Conservation (phyloP, 53 echinoderm and acorn worm species). For the Crossaster papposus region DNA sequence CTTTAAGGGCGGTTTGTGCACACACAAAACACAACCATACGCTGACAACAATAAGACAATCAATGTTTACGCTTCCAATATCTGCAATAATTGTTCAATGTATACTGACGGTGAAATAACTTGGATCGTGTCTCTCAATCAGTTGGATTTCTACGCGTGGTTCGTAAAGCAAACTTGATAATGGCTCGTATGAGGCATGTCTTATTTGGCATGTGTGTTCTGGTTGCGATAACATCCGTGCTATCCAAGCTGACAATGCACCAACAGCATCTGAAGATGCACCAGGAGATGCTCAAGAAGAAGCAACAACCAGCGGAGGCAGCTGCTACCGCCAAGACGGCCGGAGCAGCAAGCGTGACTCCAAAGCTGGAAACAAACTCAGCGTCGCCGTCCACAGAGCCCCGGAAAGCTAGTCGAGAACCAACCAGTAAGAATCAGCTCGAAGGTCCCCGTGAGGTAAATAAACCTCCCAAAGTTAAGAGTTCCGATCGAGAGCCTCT, state of each 20-base stretch:
- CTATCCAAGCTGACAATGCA: neutral
- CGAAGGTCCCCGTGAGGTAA: neutral
- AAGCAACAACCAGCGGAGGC: neutral
- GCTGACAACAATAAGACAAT: neutral
- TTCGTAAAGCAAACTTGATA: neutral
- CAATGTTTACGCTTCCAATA: neutral
- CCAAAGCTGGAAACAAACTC: neutral
- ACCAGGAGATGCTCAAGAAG: slow-evolving; percentile 8
- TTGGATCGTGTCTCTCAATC: neutral
- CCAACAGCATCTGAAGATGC: slow-evolving; percentile 17
- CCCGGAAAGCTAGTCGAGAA: neutral
- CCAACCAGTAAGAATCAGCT: neutral
- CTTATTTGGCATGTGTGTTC: neutral
- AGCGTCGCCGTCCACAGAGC: neutral
- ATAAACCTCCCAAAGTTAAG: neutral
- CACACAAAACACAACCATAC: no score
- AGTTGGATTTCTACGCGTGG: neutral
- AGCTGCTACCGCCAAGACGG: no score
- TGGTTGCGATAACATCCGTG: neutral
- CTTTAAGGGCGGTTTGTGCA: neutral
- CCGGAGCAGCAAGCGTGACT: neutral
- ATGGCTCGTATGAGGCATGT: neutral
- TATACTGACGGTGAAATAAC: neutral
- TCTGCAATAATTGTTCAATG: neutral
- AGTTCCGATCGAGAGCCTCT: neutral